Percentiles rank a stretch among this genome's conserved stretches.
Evolutionary conservation across 2,888 invertebrate genomes (phyloP).

Genomic region (Stenchaetothrips biformis): DNA sequence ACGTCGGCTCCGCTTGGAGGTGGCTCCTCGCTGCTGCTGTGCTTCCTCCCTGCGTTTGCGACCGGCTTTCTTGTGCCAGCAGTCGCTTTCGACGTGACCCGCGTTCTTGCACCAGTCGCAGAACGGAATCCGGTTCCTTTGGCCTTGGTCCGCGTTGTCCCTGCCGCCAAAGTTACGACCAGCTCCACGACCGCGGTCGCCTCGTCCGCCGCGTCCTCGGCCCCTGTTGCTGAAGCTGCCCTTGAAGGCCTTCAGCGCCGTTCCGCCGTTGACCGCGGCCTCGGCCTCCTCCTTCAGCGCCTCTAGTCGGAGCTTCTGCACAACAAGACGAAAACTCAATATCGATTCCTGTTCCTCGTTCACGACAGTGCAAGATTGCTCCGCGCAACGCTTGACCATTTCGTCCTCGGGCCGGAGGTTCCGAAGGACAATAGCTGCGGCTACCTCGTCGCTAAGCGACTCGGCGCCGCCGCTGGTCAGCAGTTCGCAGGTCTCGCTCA

Average conservation of each 20-base stretch:
- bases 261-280: not conserved
- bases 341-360: not conserved
- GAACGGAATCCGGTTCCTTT: not conserved
- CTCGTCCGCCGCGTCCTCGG: not conserved
- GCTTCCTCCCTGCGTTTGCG: not conserved
- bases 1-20: not conserved
- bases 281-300: not conserved
- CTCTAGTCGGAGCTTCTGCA: not conserved
- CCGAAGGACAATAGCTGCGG: not conserved
- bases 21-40: not conserved
- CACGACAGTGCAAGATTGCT: not conserved
- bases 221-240: not conserved
- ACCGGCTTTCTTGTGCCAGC: not conserved
- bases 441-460: not conserved
- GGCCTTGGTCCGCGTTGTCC: not conserved
- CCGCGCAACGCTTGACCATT: not conserved
- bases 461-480: not conserved
- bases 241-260: not conserved
- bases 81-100: not conserved
- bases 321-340: not conserved
- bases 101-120: not conserved
- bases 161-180: not conserved
- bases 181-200: not conserved
- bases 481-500: not conserved
- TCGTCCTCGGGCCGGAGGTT: constrained; percentile 9